Evolutionary conservation across 1,140 invertebrate species (phyloP), one percentile per base, ranked within the genome.

Genomic region (Rhagoletis zephyria): DNA sequence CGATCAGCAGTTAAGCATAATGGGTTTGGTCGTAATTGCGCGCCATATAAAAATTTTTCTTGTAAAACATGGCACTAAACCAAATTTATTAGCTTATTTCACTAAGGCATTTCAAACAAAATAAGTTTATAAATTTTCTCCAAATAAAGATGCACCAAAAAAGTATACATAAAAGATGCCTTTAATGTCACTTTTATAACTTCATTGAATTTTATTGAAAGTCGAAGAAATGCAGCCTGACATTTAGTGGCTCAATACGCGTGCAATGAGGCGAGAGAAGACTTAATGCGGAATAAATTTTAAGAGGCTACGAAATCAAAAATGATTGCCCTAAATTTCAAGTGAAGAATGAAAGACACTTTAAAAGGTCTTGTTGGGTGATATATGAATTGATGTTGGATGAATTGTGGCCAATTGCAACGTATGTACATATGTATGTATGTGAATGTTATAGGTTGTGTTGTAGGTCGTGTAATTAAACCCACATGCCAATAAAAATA

Each of bases 201-300:
- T 51, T 12, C 42, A 12, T 81, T 16, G n/a, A 81, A 56, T 81
- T 81, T 81, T 30, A 81, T 81, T 12, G 74, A 16, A 81, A 19
- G 16, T 81, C 74, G 59, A 48, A 81, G 74, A 81, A 81, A 81
- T 81, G 74, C 14, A 56, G 19, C 48, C 56, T 81, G 74, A 81
- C 74, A 81, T 81, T 81, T 81, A 81, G 56, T 81, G 74, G 56
- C 48, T 81, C 74, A 51, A 7, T 56, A 30, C 48, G 1, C 7
- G 74, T 56, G 74, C 48, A 81, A 81, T 81, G 74, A 81, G 9
- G 48, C 74, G n/a, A 51, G 48, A 6, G 1, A 9, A 81, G 1
- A 2, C 42, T 77, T 63, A 88, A 88, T 87, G 85, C 88, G 87
- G 87, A 88, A 90, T 4, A 7, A 19, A 30, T 30, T 30, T 67